Evolutionary conservation across 2,113 vertebrate genomes (phyloP).

Genomic region (Acrocephalus kingi): DNA sequence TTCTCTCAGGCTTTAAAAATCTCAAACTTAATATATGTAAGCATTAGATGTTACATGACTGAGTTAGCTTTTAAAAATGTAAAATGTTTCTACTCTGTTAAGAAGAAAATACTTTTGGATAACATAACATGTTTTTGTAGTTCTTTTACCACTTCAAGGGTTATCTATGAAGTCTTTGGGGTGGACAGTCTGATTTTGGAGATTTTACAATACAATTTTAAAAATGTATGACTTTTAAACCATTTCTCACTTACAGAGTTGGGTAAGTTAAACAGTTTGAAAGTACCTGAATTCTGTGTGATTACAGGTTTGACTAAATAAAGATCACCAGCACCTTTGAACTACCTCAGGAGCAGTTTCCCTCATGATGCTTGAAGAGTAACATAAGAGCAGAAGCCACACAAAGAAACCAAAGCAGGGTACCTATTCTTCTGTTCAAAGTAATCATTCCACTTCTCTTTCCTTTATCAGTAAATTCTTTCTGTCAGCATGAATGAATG

Average conservation of each 20-base stretch:
- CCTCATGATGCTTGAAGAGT: not conserved
- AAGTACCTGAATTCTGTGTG: not conserved
- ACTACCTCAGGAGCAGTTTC: not conserved
- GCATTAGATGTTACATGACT: not conserved
- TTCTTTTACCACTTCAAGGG: not conserved
- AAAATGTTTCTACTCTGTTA: not conserved
- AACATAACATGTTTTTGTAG: not conserved
- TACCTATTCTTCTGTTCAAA: not conserved
- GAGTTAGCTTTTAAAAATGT: not conserved
- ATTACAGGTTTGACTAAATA: not conserved
- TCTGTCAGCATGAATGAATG: slow-evolving; percentile 16
- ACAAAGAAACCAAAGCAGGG: not conserved
- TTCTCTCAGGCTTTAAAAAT: not conserved
- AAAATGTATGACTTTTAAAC: not conserved
- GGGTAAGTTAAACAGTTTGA: not conserved
- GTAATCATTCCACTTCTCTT: not conserved
- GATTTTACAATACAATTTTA: not conserved
- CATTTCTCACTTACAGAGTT: not conserved
- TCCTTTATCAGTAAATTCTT: slow-evolving; percentile 4
- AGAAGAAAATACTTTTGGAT: not conserved
- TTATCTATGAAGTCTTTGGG: not conserved
- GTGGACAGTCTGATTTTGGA: not conserved
- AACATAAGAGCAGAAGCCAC: not conserved
- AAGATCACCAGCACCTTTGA: not conserved
- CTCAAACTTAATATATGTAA: not conserved